A percentile compares a stretch with the other conserved stretches of the same genome.
phyloP scores from a whole-genome alignment of 2,888 invertebrate species.

The Pseudococcus jackbeardsleyi region DNA sequence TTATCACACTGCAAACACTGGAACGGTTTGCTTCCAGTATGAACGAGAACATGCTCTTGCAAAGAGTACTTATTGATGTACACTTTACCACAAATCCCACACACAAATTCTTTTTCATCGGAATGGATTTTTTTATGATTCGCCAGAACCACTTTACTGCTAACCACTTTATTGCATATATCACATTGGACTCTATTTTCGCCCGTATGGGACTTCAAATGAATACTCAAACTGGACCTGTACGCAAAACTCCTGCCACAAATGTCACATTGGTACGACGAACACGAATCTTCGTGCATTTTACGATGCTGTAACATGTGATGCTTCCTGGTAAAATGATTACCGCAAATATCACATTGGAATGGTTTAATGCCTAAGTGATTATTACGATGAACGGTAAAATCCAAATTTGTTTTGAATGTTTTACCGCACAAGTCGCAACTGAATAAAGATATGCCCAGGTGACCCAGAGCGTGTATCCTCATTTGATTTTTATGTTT shows the following conservation, averaged over 20 bases:
- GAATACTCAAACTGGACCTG: constrained; percentile 42
- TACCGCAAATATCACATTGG: constrained; percentile 61
- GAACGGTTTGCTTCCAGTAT: constrained; percentile 62
- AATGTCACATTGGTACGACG: constrained; percentile 49
- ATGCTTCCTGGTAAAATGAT: constrained; percentile 55
- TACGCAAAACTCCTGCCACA: constrained; percentile 57
- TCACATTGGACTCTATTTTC: constrained; percentile 57
- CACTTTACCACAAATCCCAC: constrained; percentile 59
- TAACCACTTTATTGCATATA: constrained; percentile 49
- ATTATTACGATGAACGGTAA: constrained; percentile 59
- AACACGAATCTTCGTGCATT: constrained; percentile 52
- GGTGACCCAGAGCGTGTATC: constrained; percentile 56
- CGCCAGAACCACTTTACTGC: constrained; percentile 35
- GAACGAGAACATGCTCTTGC: constrained; percentile 57
- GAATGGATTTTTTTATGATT: constrained; percentile 62
- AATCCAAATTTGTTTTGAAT: constrained; percentile 51
- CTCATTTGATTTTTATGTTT: constrained; percentile 57
- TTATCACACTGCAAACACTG: constrained; percentile 61
- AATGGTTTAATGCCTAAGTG: constrained; percentile 59
- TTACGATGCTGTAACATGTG: constrained; percentile 58
- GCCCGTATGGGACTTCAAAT: constrained; percentile 60
- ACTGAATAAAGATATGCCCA: constrained; percentile 46
- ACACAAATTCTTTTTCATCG: constrained; percentile 42
- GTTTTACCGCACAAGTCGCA: constrained; percentile 56
- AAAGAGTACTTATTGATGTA: constrained; percentile 61